Evolutionary conservation across 2,113 vertebrate genomes (phyloP), one percentile per base, ranked within the genome.

Genomic region (Kryptolebias marmoratus): DNA sequence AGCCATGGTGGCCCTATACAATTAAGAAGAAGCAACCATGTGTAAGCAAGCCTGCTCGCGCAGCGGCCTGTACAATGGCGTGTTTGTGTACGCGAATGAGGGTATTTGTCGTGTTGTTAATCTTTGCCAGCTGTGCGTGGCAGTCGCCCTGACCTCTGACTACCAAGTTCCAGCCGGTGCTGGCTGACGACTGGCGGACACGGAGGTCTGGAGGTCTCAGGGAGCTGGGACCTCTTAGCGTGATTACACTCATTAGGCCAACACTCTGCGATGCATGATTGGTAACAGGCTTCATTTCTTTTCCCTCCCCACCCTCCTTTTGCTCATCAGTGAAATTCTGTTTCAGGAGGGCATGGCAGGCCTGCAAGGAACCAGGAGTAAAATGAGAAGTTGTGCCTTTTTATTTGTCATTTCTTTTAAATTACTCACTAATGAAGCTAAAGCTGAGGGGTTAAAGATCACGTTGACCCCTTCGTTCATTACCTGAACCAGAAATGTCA

Each of bases 81-180:
- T 79, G 31, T 84, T 87, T 91, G 87, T 89, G 83, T 70, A 73
- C 67, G 58, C 63, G 84, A 83, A 72, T 83, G 77, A 73, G 83
- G 79, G 86, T 79, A 89, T 86, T 88, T 77, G 79, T 61, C 22
- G 68, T 77, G 71, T 75, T 90, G 87, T 82, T 91, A 92, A 92
- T 91, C 90, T 90, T 87, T 92, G 76, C 91, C 90, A 91, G 90
- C 90, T 91, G 91, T 91, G 88, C 56, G 14, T 75, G 75, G 79
- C 80, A 74, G 77, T 59, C 70, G 73, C 45, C 32, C 79, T 88
- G 89, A 90, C 90, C 91, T 88, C 80, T 89, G 86, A 88, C 83
- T 73, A 32, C 71, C 15, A n/a, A 14, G 73, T n/a, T 62, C 49
- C 62, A 77, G 80, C 64, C 75, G 48, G 66, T 3, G 56, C 10